Conservation (phyloP, 2,888 invertebrate genomes). For the Dendrolimus houi region DNA sequence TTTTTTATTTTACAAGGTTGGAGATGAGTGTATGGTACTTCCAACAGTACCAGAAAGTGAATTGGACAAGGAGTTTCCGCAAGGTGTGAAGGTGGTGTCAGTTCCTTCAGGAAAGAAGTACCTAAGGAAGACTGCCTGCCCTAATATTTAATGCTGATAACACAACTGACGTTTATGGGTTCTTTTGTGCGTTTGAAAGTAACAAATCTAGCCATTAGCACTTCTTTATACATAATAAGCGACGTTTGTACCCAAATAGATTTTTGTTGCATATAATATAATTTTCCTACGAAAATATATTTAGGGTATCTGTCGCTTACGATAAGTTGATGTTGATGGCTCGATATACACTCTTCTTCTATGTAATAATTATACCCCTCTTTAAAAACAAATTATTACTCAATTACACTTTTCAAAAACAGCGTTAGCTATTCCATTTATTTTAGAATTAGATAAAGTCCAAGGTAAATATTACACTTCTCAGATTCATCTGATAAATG, state of each 20-base stretch:
- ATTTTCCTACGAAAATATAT: too few species aligned
- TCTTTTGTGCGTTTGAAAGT: background rate
- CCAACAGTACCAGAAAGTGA: slow-evolving; percentile 86
- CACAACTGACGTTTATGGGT: background rate
- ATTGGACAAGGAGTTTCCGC: slow-evolving; percentile 81
- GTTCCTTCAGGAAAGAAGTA: slow-evolving; percentile 93
- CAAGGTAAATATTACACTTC: too few species aligned
- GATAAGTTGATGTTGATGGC: too few species aligned
- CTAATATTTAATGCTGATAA: slow-evolving; percentile 31
- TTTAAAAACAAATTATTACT: too few species aligned
- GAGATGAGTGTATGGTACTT: slow-evolving; percentile 92
- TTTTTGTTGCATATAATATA: background rate
- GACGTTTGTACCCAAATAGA: background rate
- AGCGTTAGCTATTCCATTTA: too few species aligned
- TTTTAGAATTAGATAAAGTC: too few species aligned
- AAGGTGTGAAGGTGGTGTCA: slow-evolving; percentile 78
- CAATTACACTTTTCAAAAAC: too few species aligned
- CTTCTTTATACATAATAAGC: background rate
- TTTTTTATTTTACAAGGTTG: slow-evolving; percentile 74
- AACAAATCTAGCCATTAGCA: background rate
- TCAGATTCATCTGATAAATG: too few species aligned
- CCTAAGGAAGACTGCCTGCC: slow-evolving; percentile 83
- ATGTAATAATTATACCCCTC: too few species aligned
- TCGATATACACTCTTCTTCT: too few species aligned
- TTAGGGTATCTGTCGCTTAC: too few species aligned